Conservation (phyloP, 2,797 vertebrate genomes). For the Kryptolebias ocellatus region DNA sequence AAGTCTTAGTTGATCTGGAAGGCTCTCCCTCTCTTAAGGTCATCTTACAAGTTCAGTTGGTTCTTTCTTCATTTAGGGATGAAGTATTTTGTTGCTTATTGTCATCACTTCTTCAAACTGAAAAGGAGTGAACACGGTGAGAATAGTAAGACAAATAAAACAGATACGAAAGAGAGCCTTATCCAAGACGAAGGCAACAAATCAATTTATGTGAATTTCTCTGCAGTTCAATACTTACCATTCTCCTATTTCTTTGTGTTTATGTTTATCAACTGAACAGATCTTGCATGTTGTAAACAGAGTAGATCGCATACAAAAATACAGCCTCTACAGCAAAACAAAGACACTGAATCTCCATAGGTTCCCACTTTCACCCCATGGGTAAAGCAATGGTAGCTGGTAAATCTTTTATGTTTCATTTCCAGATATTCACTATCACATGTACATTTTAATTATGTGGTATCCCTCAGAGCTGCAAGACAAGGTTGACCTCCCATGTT, state of each 20-base stretch:
- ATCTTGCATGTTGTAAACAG: neutral
- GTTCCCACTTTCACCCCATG: neutral
- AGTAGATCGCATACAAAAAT: neutral
- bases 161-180: neutral
- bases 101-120: neutral
- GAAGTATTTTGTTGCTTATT: too few relatives aligned
- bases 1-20: too few relatives aligned
- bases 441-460: slow-evolving; percentile 27
- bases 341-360: neutral
- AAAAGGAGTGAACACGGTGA: neutral
- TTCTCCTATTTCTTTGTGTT: neutral
- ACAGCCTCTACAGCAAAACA: neutral
- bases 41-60: too few relatives aligned
- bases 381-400: slow-evolving; percentile 23
- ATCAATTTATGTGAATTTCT: neutral
- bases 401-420: slow-evolving; percentile 41
- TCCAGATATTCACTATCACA: slow-evolving; percentile 16
- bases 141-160: neutral
- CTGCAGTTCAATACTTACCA: neutral
- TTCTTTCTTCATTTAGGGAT: too few relatives aligned
- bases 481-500: slow-evolving; percentile 38
- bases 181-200: neutral
- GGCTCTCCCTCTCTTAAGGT: too few relatives aligned
- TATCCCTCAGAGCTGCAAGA: slow-evolving; percentile 13
- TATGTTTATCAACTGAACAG: neutral